These are phyloP conservation scores for Heliangelus exortis DNA, from an alignment of 2,797 vertebrate genomes.

Conservation along the genomic window DNA sequence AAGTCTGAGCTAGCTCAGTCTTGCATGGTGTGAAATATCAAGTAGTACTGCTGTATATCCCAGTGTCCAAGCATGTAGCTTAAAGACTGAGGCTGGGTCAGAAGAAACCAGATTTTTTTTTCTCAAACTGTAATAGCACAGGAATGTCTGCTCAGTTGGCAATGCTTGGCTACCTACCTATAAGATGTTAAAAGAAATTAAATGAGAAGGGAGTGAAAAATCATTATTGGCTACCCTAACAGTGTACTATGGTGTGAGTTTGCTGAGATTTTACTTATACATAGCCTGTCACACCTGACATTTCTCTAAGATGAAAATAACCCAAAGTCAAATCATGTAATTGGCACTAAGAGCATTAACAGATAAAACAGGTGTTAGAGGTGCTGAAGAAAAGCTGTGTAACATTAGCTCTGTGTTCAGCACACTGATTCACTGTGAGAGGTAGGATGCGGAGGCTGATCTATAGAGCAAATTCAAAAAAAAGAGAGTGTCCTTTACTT, in stretches of 20 bases:
- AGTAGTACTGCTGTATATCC: not conserved
- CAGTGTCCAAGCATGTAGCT: not conserved
- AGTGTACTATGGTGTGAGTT: not conserved
- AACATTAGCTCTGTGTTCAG: not conserved
- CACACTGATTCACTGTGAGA: not conserved
- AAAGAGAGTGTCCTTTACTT: not conserved
- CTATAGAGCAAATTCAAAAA: not conserved
- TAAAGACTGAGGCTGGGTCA: not conserved
- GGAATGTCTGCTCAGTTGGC: not conserved
- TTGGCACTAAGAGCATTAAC: constrained; percentile 40
- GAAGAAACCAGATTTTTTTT: not conserved
- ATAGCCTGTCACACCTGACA: constrained; percentile 12
- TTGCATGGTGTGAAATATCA: not conserved
- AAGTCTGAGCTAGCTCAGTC: not conserved
- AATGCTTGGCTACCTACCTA: not conserved
- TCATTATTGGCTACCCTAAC: not conserved
- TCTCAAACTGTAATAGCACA: not conserved
- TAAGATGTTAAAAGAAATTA: not conserved
- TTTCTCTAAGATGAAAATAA: constrained; percentile 40
- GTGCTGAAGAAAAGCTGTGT: not conserved
- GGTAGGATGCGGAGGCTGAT: not conserved
- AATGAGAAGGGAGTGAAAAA: not conserved
- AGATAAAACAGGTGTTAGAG: constrained; percentile 49
- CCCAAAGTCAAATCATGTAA: not conserved
- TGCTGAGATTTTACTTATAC: constrained; percentile 10